A percentile compares a stretch with the other conserved stretches of the same genome.
phyloP scores from a whole-genome alignment of 2,888 invertebrate genomes.

The Drosophila koepferae region DNA sequence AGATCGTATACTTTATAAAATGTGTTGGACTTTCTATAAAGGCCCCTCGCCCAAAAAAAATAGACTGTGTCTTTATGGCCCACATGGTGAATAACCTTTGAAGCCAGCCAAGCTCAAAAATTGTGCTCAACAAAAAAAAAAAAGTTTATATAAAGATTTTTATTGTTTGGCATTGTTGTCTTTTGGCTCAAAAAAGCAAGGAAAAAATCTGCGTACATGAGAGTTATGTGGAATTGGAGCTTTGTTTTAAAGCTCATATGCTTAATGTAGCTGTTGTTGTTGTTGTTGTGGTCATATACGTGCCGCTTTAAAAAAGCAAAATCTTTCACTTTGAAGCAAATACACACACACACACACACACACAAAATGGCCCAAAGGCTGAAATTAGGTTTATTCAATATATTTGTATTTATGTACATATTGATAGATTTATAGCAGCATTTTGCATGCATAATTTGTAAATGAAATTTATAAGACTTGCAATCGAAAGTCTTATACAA shows the following conservation, averaged over 20 bases:
- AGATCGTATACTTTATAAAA: constrained; percentile 24
- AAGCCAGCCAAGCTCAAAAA: constrained; percentile 35
- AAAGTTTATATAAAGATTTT: constrained; percentile 32
- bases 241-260: constrained; percentile 31
- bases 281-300: constrained; percentile 36
- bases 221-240: constrained; percentile 50
- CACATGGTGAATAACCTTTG: constrained; percentile 50
- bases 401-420: neutral
- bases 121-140: constrained; percentile 13
- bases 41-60: neutral
- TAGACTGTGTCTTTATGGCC: constrained; percentile 30
- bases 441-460: constrained; percentile 30
- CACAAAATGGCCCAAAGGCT: constrained; percentile 38
- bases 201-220: constrained; percentile 42
- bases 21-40: constrained; percentile 35
- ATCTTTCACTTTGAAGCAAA: constrained; percentile 61
- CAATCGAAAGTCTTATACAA: neutral
- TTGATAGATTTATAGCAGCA: constrained; percentile 60
- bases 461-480: constrained; percentile 2
- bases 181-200: constrained; percentile 6
- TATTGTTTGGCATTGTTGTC: constrained; percentile 21
- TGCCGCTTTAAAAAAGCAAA: constrained; percentile 50
- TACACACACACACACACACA: constrained; percentile 9
- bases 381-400: constrained; percentile 57
- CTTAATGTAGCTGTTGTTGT: constrained; percentile 23